A percentile compares a stretch with the other conserved stretches of the same genome.
phyloP scores from a whole-genome alignment of 2,888 invertebrate genomes.

The Cancer borealis region DNA sequence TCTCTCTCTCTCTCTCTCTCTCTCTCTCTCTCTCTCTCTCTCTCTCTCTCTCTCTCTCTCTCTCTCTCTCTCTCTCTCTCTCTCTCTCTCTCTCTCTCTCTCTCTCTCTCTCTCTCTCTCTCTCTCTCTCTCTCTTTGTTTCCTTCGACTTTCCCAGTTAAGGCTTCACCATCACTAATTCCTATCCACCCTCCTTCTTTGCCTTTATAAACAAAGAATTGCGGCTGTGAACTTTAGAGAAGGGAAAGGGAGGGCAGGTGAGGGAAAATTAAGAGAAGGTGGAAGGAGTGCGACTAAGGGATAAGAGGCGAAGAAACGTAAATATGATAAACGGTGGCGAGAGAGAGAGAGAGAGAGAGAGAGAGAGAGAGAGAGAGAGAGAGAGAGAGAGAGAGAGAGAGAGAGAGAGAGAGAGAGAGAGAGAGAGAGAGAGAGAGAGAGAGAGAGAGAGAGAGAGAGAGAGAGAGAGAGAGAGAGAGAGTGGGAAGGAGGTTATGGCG shows the following conservation, averaged over 20 bases:
- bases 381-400: background rate
- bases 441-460: conserved; percentile 27
- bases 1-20: no score
- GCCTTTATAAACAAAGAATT: background rate
- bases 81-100: no score
- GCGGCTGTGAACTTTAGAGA: background rate
- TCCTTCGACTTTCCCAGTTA: no score
- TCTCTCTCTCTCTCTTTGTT: no score
- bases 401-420: background rate
- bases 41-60: background rate
- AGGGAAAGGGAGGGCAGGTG: background rate
- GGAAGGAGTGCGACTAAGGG: background rate
- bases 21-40: background rate
- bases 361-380: background rate
- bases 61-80: background rate
- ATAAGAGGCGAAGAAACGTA: background rate
- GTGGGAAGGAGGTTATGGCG: background rate
- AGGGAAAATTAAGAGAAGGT: background rate
- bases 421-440: conserved; percentile 20
- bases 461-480: background rate
- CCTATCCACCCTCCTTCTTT: no score
- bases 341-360: conserved; percentile 1
- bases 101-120: no score
- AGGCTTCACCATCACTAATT: no score
- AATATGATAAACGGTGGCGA: background rate